Conservation (phyloP, 92 coral and sea anemone species). For the Umimayanthus chanpuru region DNA sequence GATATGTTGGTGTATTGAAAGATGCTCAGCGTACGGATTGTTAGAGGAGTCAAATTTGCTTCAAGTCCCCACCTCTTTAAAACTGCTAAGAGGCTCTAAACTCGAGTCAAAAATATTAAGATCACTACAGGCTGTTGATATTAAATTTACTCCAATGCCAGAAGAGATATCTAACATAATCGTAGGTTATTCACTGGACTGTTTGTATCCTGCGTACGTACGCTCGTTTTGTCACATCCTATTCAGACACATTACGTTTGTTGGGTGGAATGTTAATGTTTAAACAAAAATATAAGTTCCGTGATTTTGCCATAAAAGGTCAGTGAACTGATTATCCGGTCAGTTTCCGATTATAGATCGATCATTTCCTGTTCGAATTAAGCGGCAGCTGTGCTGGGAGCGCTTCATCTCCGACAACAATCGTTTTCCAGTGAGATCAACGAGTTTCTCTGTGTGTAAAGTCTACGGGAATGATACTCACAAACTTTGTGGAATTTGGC, state of each 20-base stretch:
- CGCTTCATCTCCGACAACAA: slow-evolving; percentile 10
- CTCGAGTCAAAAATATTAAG: too few relatives aligned
- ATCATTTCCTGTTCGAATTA: slow-evolving; percentile 29
- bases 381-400: slow-evolving; percentile 35
- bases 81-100: too few relatives aligned
- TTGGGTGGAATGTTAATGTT: not conserved
- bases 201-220: not conserved
- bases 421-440: not conserved
- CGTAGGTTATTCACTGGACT: not conserved
- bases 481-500: not conserved
- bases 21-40: not conserved
- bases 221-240: not conserved
- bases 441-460: not conserved
- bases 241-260: not conserved
- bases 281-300: slow-evolving; percentile 3
- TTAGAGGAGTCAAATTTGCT: too few relatives aligned
- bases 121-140: too few relatives aligned
- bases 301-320: slow-evolving; percentile 49
- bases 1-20: too few relatives aligned
- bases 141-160: not conserved
- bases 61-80: too few relatives aligned
- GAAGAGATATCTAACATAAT: not conserved
- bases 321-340: slow-evolving; percentile 33
- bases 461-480: not conserved
- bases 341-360: slow-evolving; percentile 43